A percentile compares a stretch with the other conserved stretches of the same genome.
Conservation (phyloP, 2,797 vertebrate species). For the Mus caroli region DNA sequence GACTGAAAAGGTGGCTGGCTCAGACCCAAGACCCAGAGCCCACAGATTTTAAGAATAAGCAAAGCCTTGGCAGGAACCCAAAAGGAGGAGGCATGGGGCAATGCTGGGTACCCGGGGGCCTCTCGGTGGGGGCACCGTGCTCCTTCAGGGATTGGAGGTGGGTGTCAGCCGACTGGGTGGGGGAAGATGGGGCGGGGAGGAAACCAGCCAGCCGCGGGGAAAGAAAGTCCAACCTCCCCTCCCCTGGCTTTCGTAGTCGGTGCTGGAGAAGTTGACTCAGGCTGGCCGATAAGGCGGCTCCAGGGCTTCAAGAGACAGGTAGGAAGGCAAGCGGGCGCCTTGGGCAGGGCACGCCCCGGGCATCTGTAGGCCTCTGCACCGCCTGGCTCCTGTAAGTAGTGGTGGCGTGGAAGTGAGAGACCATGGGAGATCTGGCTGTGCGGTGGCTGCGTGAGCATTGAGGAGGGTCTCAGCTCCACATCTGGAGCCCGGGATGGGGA, state of each 20-base stretch:
- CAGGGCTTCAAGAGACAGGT: neutral
- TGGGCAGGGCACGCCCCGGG: neutral
- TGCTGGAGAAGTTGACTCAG: neutral
- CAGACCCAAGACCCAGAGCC: neutral
- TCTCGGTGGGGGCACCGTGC: neutral
- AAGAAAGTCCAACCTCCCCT: slow-evolving; percentile 63
- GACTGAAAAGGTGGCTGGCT: neutral
- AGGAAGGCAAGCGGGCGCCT: neutral
- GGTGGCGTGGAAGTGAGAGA: neutral
- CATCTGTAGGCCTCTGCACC: neutral
- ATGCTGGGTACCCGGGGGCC: neutral
- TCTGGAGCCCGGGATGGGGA: neutral
- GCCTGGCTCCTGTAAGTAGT: neutral
- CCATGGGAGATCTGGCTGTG: neutral
- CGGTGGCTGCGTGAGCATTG: neutral
- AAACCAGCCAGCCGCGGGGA: neutral
- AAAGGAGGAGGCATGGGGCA: neutral
- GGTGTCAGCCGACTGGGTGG: neutral
- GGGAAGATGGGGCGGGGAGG: slow-evolving; percentile 50
- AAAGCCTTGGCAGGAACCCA: slow-evolving; percentile 6
- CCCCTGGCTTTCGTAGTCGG: neutral
- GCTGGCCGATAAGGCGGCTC: neutral
- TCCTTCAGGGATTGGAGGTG: neutral
- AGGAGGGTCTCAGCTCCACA: neutral
- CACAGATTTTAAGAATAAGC: neutral